Evolutionary conservation across 2,113 vertebrate genomes (phyloP), one percentile per base, ranked within the genome.

Genomic region (Pseudopipra pipra): DNA sequence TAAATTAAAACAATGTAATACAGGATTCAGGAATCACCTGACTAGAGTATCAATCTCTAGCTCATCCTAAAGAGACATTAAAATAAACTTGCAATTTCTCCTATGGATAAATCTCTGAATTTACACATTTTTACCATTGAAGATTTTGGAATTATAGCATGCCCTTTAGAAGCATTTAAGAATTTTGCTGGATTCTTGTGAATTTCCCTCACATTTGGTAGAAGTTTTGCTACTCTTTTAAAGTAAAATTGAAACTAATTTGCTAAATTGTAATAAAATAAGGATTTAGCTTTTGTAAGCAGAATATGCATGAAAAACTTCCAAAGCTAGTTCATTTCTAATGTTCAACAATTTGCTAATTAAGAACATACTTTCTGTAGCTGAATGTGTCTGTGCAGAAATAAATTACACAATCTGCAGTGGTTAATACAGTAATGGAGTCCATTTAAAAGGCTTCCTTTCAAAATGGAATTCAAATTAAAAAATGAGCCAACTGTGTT

Each of bases 241-340:
- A 93, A 95, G 39, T 37, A 89, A 92, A 92, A 93, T 74, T 62
- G 65, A 92, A 96, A 78, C 20, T 49, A 83, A 77, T 88, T 91
- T 76, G 41, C 68, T 77, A 86, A 59, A 54, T 92, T 62, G 51
- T 79, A 90, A 81, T 35, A 80, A 39, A 76, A 46, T 37, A 62
- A 87, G 76, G 87, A 88, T 72, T 80, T 28, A 62, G 78, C 62
- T 93, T 93, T 94, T 78, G 52, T 76, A 92, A 93, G 93, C 73
- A 78, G 61, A 95, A 67, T 74, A 39, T 13, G 22, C 63, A 52
- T 43, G 61, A 73, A 49, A 81, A 88, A 35, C 67, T 71, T 61
- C 52, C 68, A 90, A 74, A 96, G 35, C 39, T 87, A 55, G 22
- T 90, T 88, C 39, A 74, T 93, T 95, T 90, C 65, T 78, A 31